Percentiles rank a stretch among this genome's conserved stretches.
phyloP scores from a whole-genome alignment of 1,140 invertebrate genomes.

The Xylocopa sonorina region DNA sequence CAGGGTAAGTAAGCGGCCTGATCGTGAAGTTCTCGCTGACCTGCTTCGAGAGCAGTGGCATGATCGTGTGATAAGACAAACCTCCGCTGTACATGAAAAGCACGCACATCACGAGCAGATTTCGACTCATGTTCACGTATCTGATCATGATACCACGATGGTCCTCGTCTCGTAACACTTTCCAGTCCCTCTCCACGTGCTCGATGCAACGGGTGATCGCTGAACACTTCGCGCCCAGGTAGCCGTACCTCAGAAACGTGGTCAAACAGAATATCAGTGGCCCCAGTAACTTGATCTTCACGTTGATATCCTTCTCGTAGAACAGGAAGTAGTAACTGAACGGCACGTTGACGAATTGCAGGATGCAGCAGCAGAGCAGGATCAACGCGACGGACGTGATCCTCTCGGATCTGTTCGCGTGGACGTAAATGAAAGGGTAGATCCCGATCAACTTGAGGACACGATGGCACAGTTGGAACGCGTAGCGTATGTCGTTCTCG shows the following conservation, averaged over 20 bases:
- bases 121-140: constrained; percentile 34
- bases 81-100: constrained; percentile 38
- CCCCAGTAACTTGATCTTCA: constrained; percentile 26
- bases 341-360: constrained; percentile 53
- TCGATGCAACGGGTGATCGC: constrained; percentile 48
- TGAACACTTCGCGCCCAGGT: background rate
- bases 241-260: constrained; percentile 45
- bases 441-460: constrained; percentile 64
- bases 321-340: constrained; percentile 25
- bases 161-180: background rate
- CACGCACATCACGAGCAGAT: constrained; percentile 11
- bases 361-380: background rate
- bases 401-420: background rate
- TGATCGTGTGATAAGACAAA: constrained; percentile 37
- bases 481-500: constrained; percentile 49
- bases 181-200: constrained; percentile 52
- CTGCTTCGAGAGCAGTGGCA: constrained; percentile 6
- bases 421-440: constrained; percentile 42
- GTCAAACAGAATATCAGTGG: constrained; percentile 44
- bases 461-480: constrained; percentile 57
- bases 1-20: constrained; percentile 55
- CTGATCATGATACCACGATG: constrained; percentile 29
- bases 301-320: constrained; percentile 45
- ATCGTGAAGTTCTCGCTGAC: constrained; percentile 27
- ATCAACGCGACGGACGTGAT: background rate